Conservation (phyloP, 2,888 invertebrate species). For the Tenthredo livida region DNA sequence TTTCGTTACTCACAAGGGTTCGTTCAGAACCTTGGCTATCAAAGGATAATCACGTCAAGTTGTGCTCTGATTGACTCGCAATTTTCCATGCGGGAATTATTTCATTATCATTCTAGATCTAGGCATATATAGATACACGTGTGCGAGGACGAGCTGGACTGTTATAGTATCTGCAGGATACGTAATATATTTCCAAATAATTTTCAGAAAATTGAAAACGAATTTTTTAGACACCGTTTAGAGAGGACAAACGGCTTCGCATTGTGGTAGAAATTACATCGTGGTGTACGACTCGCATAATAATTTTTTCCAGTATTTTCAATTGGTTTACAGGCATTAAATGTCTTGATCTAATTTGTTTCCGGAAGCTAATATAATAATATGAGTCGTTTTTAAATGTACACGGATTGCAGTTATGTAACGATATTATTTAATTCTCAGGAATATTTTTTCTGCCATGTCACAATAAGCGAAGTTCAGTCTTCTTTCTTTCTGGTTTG, state of each 20-base stretch:
- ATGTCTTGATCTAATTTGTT: slow-evolving; percentile 8
- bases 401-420: not conserved
- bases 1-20: slow-evolving; percentile 18
- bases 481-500: not conserved
- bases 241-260: not conserved
- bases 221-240: not conserved
- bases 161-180: not conserved
- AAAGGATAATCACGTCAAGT: slow-evolving; percentile 7
- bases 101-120: not conserved
- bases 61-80: not conserved
- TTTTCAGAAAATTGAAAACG: not conserved
- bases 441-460: not conserved
- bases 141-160: not conserved
- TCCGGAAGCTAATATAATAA: not conserved
- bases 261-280: too few species aligned
- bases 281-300: not conserved
- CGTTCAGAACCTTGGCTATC: not conserved
- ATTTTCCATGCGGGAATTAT: not conserved
- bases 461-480: not conserved
- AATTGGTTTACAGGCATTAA: not conserved
- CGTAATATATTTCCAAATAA: not conserved
- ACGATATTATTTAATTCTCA: not conserved
- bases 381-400: not conserved
- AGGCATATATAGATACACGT: not conserved
- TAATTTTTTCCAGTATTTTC: not conserved